A percentile compares a stretch with the other conserved stretches of the same genome.
Conservation (phyloP, 2,888 invertebrate species). For the Drosophila prolongata region DNA sequence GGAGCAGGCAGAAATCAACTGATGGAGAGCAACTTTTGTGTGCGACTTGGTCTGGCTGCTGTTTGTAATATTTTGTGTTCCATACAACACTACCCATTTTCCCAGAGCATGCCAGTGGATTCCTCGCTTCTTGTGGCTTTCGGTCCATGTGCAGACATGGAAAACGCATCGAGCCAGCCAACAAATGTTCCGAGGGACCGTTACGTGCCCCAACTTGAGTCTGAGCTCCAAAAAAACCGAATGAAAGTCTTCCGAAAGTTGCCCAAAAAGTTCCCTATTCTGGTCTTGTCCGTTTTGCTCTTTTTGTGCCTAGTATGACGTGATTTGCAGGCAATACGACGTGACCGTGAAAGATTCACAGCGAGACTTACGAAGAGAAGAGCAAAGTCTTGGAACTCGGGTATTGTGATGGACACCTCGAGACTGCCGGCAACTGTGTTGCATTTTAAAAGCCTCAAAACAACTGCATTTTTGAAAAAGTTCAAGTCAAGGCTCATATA, state of each 20-base stretch:
- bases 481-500: too few species aligned
- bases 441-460: constrained; percentile 9
- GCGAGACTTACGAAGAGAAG: constrained; percentile 16
- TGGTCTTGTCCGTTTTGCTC: constrained; percentile 12
- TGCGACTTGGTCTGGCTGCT: constrained; percentile 50
- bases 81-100: constrained; percentile 43
- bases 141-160: constrained; percentile 57
- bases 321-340: constrained; percentile 66
- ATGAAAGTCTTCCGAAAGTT: constrained; percentile 56
- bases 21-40: constrained; percentile 50
- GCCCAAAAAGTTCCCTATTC: constrained; percentile 42
- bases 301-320: constrained; percentile 48
- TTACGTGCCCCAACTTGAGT: constrained; percentile 56
- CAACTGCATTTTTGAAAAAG: neutral
- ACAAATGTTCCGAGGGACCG: constrained; percentile 57
- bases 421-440: constrained; percentile 27
- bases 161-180: constrained; percentile 57
- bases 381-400: neutral
- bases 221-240: constrained; percentile 13
- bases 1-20: constrained; percentile 42
- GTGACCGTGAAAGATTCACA: constrained; percentile 66
- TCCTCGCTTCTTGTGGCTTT: constrained; percentile 36
- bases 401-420: constrained; percentile 10
- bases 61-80: constrained; percentile 63
- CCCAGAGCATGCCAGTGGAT: constrained; percentile 14